Percentiles rank a stretch among this genome's conserved stretches.
Evolutionary conservation across 2,797 vertebrate genomes (phyloP).

Genomic region (Catharus ustulatus): DNA sequence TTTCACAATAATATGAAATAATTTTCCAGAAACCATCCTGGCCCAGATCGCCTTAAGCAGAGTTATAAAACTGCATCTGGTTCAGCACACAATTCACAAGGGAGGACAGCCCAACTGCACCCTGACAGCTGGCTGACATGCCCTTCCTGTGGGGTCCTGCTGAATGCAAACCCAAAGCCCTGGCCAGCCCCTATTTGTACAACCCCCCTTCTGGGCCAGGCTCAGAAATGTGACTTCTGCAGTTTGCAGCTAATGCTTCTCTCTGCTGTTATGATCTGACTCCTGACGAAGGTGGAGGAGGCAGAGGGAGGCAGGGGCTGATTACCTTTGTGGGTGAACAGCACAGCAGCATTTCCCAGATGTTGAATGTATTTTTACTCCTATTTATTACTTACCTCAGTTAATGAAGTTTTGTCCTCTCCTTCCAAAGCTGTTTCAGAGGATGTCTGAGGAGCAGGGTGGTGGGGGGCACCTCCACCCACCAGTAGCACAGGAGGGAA

Average conservation of each 20-base stretch:
- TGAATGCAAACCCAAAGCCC: background rate
- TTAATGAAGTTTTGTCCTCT: background rate
- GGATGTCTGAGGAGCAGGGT: background rate
- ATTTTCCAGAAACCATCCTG: conserved; percentile 26
- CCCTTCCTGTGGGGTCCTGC: conserved; percentile 27
- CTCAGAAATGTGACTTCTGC: background rate
- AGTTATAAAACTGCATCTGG: conserved; percentile 8
- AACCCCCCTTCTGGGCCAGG: background rate
- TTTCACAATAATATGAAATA: background rate
- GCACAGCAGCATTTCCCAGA: background rate
- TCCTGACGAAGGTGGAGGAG: background rate
- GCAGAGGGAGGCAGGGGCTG: rapidly evolving
- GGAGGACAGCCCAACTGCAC: background rate
- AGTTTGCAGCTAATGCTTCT: background rate
- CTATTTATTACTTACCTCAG: background rate
- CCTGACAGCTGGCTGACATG: conserved; percentile 19
- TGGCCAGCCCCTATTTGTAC: background rate
- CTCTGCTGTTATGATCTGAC: background rate
- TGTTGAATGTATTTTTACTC: background rate
- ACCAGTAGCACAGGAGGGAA: rapidly evolving
- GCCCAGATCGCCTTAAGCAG: background rate
- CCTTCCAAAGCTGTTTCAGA: background rate
- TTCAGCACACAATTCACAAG: background rate
- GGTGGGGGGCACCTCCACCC: background rate
- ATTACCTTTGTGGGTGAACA: background rate